These are phyloP conservation scores for Micromesistius poutassou DNA, from an alignment of 2,797 vertebrate species.

Conservation along the genomic window DNA sequence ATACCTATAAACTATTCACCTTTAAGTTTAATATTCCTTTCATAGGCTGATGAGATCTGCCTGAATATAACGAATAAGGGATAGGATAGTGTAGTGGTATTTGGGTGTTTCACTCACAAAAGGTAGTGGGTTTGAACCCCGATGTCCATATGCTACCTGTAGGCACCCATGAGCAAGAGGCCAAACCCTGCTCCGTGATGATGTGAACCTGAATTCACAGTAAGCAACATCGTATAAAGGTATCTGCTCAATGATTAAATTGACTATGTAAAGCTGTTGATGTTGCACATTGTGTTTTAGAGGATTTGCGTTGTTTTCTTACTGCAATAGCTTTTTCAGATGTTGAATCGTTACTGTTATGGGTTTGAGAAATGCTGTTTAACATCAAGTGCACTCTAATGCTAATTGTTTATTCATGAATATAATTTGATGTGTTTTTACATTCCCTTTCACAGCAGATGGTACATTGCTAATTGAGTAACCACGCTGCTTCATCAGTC, in stretches of 20 bases:
- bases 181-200: not conserved
- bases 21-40: slow-evolving; percentile 11
- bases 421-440: not conserved
- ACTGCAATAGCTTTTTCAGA: slow-evolving; percentile 30
- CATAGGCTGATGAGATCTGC: not conserved
- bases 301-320: slow-evolving; percentile 23
- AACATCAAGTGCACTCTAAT: not conserved
- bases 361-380: not conserved
- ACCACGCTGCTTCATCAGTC: not conserved
- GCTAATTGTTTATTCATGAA: slow-evolving; percentile 3
- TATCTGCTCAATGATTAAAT: not conserved
- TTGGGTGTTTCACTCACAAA: not conserved
- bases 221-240: not conserved
- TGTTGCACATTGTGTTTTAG: not conserved
- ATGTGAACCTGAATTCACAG: not conserved
- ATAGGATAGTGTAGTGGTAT: not conserved
- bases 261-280: not conserved
- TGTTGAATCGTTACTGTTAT: slow-evolving; percentile 10
- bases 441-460: not conserved
- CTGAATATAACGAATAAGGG: not conserved
- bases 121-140: not conserved
- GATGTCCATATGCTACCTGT: not conserved
- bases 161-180: not conserved
- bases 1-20: slow-evolving; percentile 7
- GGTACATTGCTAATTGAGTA: not conserved